Conservation (phyloP, 1,140 invertebrate species). For the Mercenaria mercenaria region DNA sequence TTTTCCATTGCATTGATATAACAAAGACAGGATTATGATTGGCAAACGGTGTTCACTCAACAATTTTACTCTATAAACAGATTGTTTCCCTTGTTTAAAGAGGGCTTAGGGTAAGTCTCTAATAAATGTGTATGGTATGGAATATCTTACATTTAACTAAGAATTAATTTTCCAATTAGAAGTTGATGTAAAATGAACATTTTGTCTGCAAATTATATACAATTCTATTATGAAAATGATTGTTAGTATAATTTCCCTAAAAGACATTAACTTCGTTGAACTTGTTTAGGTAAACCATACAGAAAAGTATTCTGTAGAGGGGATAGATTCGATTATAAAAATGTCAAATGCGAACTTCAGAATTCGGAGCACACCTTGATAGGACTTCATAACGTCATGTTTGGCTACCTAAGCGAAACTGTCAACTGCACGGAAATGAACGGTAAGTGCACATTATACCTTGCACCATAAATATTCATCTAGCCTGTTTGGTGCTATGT, state of each 20-base stretch:
- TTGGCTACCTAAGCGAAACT: neutral
- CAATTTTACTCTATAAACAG: too few relatives aligned
- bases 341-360: neutral
- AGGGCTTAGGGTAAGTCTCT: too few relatives aligned
- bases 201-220: neutral
- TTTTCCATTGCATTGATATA: too few relatives aligned
- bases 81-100: too few relatives aligned
- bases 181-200: neutral
- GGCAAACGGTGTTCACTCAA: too few relatives aligned
- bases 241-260: neutral
- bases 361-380: neutral
- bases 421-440: neutral
- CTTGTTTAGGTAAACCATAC: neutral
- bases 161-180: neutral
- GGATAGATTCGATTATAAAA: neutral
- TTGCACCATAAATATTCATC: neutral
- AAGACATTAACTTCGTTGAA: too few relatives aligned
- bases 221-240: neutral
- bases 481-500: too few relatives aligned
- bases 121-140: too few relatives aligned
- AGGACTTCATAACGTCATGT: neutral
- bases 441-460: too few relatives aligned
- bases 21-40: too few relatives aligned
- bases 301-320: neutral
- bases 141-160: too few relatives aligned